Evolutionary conservation across 2,888 invertebrate genomes (phyloP).

Genomic region (Lagria hirta): DNA sequence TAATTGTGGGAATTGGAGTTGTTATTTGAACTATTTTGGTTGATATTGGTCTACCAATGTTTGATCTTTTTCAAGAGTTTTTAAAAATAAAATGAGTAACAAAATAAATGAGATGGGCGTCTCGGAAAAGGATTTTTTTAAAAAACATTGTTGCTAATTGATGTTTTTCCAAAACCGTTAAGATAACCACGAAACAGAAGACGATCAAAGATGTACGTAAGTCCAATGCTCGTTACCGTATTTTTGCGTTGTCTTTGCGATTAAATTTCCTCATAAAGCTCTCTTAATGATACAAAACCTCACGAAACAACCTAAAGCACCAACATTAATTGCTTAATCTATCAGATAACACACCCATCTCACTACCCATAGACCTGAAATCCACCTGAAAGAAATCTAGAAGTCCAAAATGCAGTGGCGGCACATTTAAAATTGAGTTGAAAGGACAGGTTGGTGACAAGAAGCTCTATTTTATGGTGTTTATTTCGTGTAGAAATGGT

Average conservation of each 20-base stretch:
- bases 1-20: too few species aligned
- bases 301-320: slow-evolving; percentile 46
- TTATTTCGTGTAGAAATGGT: slow-evolving; percentile 22
- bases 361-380: slow-evolving; percentile 40
- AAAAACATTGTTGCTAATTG: too few species aligned
- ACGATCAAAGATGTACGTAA: too few species aligned
- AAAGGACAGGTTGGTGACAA: slow-evolving; percentile 21
- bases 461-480: slow-evolving; percentile 22
- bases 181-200: too few species aligned
- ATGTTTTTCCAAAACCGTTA: too few species aligned
- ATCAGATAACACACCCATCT: slow-evolving; percentile 50
- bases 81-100: too few species aligned
- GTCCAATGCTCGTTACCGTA: slow-evolving; percentile 26
- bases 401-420: slow-evolving; percentile 25
- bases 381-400: too few species aligned
- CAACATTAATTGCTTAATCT: slow-evolving; percentile 53
- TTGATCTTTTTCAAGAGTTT: too few species aligned
- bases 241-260: slow-evolving; percentile 28
- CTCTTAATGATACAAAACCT: slow-evolving; percentile 48
- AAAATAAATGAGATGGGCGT: too few species aligned
- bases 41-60: too few species aligned
- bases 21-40: too few species aligned
- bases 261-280: slow-evolving; percentile 45
- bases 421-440: slow-evolving; percentile 14
- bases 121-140: too few species aligned